Conservation (phyloP, 2,888 invertebrate genomes). For the Dermolepida albohirtum region DNA sequence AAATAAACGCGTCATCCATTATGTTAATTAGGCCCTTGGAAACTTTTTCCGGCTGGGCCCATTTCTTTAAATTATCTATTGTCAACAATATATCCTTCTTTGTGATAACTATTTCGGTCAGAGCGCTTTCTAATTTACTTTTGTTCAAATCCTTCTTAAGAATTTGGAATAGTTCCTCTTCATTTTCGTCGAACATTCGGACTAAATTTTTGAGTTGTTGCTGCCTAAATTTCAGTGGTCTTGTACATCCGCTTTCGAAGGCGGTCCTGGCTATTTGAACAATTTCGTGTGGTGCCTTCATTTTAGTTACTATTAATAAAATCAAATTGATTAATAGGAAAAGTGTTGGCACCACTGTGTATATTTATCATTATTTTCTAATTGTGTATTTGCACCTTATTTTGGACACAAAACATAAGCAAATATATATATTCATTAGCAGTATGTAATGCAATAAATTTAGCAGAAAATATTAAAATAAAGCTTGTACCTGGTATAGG, state of each 20-base stretch:
- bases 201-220: conserved; percentile 81
- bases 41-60: conserved; percentile 67
- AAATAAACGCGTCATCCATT: conserved; percentile 52
- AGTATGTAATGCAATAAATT: too few species aligned
- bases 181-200: conserved; percentile 67
- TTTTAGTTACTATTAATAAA: too few species aligned
- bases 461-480: too few species aligned
- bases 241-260: neutral
- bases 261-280: conserved; percentile 42
- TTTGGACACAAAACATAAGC: too few species aligned
- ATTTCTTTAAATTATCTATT: conserved; percentile 74
- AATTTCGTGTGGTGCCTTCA: conserved; percentile 40
- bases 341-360: too few species aligned
- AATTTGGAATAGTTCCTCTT: conserved; percentile 43
- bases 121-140: conserved; percentile 67
- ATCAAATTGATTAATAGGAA: too few species aligned
- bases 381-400: too few species aligned
- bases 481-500: too few species aligned
- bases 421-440: too few species aligned
- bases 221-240: conserved; percentile 81
- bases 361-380: too few species aligned
- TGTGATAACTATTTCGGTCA: conserved; percentile 2
- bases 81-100: conserved; percentile 82
- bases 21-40: conserved; percentile 42
- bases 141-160: conserved; percentile 76